Conservation (phyloP, 1,140 invertebrate species). For the Ridgeia piscesae region DNA sequence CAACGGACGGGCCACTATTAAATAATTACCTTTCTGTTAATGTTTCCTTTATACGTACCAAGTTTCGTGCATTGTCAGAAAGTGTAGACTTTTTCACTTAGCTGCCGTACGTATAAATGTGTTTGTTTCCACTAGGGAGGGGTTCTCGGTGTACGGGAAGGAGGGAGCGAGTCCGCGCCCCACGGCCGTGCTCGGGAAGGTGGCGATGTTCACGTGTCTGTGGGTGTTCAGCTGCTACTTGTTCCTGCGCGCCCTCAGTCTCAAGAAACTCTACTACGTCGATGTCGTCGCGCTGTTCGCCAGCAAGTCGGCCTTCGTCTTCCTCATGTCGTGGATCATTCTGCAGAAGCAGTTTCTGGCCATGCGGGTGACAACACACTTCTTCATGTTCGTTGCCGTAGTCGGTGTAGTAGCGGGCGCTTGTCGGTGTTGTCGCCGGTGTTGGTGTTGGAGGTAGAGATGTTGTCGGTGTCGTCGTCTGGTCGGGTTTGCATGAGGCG, state of each 20-base stretch:
- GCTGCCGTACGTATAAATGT: background rate
- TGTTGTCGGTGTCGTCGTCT: background rate
- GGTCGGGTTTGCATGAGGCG: no score
- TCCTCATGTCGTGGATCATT: constrained; percentile 91
- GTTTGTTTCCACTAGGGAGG: background rate
- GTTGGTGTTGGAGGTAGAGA: background rate
- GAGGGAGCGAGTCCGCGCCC: background rate
- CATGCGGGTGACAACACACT: constrained; percentile 74
- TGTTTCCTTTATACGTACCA: no score
- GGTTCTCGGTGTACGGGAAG: background rate
- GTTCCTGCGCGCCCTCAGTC: constrained; percentile 81
- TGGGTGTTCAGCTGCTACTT: constrained; percentile 90
- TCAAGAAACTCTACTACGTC: constrained; percentile 72
- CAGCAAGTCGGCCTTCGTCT: constrained; percentile 89
- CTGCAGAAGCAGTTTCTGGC: constrained; percentile 93
- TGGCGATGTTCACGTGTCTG: constrained; percentile 59
- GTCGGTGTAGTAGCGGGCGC: background rate
- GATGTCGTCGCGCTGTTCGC: constrained; percentile 89
- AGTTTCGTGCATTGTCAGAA: background rate
- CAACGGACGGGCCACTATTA: no score
- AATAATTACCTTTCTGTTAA: no score
- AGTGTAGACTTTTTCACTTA: no score
- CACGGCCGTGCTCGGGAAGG: background rate
- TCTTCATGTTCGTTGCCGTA: background rate
- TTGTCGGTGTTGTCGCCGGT: constrained; percentile 4